These are phyloP conservation scores for Tangara arthus DNA, from an alignment of 2,797 vertebrate genomes.

Conservation along the genomic window DNA sequence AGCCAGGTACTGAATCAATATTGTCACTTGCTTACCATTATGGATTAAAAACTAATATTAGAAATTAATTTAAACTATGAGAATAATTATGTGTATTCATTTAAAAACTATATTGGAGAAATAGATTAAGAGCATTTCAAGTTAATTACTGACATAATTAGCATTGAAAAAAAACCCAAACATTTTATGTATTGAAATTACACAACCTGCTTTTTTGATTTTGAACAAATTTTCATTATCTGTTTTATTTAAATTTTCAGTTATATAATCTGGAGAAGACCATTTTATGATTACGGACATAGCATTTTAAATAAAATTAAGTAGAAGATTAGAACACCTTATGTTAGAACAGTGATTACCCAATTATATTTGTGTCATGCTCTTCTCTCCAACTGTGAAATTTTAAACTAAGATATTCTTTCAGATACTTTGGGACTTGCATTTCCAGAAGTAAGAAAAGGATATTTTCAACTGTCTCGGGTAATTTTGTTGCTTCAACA, in stretches of 20 bases:
- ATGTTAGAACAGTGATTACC: background rate
- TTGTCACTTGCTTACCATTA: background rate
- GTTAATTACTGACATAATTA: background rate
- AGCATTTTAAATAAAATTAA: background rate
- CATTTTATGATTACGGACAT: background rate
- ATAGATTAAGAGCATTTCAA: background rate
- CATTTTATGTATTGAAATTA: background rate
- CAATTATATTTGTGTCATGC: background rate
- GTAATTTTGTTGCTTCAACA: background rate
- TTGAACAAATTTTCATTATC: background rate
- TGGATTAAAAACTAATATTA: background rate
- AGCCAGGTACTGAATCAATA: background rate
- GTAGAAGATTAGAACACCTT: background rate
- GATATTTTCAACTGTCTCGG: background rate
- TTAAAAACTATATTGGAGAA: background rate
- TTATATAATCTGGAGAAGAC: background rate
- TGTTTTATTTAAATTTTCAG: background rate
- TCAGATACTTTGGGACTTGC: background rate
- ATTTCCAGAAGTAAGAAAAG: background rate
- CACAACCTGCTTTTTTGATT: background rate
- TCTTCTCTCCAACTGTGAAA: background rate
- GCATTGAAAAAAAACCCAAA: background rate
- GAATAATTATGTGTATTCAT: background rate
- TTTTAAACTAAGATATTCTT: background rate
- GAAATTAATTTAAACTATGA: background rate